phyloP scores from a whole-genome alignment of 2,113 vertebrate genomes.

The Bubo bubo region DNA sequence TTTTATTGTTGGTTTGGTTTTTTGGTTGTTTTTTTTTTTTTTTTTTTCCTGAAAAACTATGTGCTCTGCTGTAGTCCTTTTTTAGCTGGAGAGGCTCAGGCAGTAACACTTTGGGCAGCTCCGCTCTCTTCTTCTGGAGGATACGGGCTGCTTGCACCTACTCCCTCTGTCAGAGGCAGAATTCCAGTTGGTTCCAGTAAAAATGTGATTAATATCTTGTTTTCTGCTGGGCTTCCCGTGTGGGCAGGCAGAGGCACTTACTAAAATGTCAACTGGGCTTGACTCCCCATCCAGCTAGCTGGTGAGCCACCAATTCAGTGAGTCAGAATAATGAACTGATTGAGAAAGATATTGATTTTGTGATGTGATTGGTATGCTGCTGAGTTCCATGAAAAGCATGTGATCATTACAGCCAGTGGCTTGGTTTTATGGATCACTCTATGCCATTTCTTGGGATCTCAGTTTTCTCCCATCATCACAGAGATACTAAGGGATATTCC shows the following conservation, averaged over 20 bases:
- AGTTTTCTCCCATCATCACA: neutral
- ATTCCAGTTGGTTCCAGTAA: neutral
- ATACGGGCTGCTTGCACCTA: neutral
- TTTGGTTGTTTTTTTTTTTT: neutral
- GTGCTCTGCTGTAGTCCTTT: neutral
- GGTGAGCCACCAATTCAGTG: neutral
- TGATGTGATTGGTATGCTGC: neutral
- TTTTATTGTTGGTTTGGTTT: too few relatives aligned
- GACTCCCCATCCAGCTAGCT: neutral
- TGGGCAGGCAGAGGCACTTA: neutral
- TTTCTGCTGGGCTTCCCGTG: neutral
- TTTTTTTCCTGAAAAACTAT: neutral
- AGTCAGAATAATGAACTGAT: neutral
- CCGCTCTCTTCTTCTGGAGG: neutral
- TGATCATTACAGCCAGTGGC: neutral
- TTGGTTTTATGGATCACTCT: neutral
- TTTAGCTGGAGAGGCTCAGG: neutral
- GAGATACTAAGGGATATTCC: neutral
- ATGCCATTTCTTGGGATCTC: neutral
- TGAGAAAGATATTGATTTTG: neutral
- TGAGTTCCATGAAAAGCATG: neutral
- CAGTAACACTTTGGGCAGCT: neutral
- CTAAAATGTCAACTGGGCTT: neutral
- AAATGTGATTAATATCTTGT: neutral
- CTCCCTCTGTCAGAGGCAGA: neutral